Evolutionary conservation across 2,797 vertebrate genomes (phyloP).

Genomic region (Aeoliscus strigatus): DNA sequence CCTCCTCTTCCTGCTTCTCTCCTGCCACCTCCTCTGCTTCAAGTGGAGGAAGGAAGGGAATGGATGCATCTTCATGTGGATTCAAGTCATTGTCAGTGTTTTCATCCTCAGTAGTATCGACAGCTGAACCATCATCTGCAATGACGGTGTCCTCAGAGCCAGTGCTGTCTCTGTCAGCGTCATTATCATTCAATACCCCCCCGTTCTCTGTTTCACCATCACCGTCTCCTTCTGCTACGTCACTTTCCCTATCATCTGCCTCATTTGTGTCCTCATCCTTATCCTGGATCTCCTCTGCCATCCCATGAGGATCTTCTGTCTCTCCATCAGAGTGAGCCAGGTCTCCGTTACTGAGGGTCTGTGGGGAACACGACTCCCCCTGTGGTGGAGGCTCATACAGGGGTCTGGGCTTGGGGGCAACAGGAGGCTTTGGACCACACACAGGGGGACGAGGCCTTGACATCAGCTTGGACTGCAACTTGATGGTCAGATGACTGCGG

Average conservation of each 20-base stretch:
- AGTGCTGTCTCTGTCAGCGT: conserved; percentile 43
- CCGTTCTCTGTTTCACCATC: conserved; percentile 23
- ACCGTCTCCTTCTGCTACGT: conserved; percentile 23
- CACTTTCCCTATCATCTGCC: conserved; percentile 20
- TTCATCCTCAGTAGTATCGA: conserved; percentile 58
- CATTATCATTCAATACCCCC: conserved; percentile 27
- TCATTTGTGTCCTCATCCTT: conserved; percentile 47
- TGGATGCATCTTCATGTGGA: conserved; percentile 34
- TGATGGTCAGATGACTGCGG: conserved; percentile 77
- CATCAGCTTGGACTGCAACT: conserved; percentile 81
- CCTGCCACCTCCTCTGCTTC: conserved; percentile 41
- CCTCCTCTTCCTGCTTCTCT: conserved; percentile 34
- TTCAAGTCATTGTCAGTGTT: conserved; percentile 57
- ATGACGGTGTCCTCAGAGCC: conserved; percentile 58
- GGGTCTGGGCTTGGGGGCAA: conserved; percentile 87
- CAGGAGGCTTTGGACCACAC: conserved; percentile 85
- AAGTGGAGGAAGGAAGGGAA: conserved; percentile 20
- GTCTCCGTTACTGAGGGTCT: conserved; percentile 81
- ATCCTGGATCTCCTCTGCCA: conserved; percentile 48
- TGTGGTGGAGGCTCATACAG: conserved; percentile 61
- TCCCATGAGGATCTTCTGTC: conserved; percentile 46
- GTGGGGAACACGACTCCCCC: conserved; percentile 66
- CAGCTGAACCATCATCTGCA: conserved; percentile 41
- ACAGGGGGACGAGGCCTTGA: conserved; percentile 75
- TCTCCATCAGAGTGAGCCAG: conserved; percentile 70